A percentile compares a stretch with the other conserved stretches of the same genome.
Evolutionary conservation across 2,888 invertebrate genomes (phyloP).

Genomic region (Xestia sexstrigata): DNA sequence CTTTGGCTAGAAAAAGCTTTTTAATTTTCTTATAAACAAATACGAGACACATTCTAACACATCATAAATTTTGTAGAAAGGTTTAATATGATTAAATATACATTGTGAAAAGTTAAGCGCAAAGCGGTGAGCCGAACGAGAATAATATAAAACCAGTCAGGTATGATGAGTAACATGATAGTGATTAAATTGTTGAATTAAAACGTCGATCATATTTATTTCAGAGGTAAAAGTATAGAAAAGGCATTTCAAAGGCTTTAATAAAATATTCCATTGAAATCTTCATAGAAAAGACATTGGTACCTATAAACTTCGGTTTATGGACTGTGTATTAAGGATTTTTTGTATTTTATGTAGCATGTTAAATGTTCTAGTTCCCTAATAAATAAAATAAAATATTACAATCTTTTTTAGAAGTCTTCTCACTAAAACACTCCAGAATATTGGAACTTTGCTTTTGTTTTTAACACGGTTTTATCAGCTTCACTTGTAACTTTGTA

Average conservation of each 20-base stretch:
- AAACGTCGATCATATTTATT: conserved; percentile 17
- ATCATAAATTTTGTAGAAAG: conserved; percentile 36
- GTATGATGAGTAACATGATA: background rate
- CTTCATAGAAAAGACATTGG: too few relatives aligned
- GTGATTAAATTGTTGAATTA: conserved; percentile 16
- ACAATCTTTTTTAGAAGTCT: too few relatives aligned
- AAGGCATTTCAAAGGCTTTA: too few relatives aligned
- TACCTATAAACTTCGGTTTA: too few relatives aligned
- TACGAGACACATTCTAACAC: conserved; percentile 9
- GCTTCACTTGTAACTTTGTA: too few relatives aligned
- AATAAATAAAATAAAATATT: too few relatives aligned
- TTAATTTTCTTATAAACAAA: conserved; percentile 22
- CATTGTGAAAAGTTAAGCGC: conserved; percentile 25
- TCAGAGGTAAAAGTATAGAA: background rate
- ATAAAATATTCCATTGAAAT: background rate
- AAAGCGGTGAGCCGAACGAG: conserved; percentile 15
- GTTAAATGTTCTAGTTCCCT: too few relatives aligned
- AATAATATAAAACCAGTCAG: conserved; percentile 36
- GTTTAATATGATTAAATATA: conserved; percentile 16
- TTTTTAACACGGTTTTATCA: too few relatives aligned
- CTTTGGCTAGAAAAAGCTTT: conserved; percentile 3
- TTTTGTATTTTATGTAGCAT: too few relatives aligned
- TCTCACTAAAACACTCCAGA: too few relatives aligned
- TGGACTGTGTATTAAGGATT: too few relatives aligned
- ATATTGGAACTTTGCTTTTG: too few relatives aligned